A percentile compares a stretch with the other conserved stretches of the same genome.
Evolutionary conservation across 2,797 vertebrate genomes (phyloP).

Genomic region (Cynodonichthys magdalenae): DNA sequence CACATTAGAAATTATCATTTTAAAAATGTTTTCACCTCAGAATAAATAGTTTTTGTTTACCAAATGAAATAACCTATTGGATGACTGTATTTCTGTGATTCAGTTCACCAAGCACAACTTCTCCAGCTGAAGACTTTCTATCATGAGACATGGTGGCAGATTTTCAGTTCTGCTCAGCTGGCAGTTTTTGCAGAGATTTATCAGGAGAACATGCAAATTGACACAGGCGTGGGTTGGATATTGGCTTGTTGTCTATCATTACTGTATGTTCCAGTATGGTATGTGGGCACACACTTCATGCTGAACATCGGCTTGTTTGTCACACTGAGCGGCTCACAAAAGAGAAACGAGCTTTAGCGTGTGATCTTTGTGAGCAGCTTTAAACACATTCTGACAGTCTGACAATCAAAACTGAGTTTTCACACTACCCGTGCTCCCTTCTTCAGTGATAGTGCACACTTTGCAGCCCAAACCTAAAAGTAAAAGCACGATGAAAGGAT

Average conservation of each 20-base stretch:
- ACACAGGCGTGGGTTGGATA: conserved; percentile 20
- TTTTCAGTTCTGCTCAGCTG: conserved; percentile 12
- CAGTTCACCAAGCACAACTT: conserved; percentile 26
- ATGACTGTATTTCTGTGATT: conserved; percentile 11
- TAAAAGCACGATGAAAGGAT: too few species aligned
- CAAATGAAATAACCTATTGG: too few species aligned
- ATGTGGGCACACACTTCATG: not conserved
- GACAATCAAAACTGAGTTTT: not conserved
- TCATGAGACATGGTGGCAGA: not conserved
- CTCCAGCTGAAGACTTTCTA: too few species aligned
- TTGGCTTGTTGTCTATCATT: conserved; percentile 9
- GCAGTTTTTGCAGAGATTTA: not conserved
- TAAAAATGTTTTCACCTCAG: too few species aligned
- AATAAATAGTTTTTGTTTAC: too few species aligned
- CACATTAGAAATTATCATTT: too few species aligned
- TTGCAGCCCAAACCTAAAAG: too few species aligned
- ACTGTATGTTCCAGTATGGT: conserved; percentile 7
- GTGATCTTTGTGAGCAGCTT: too few species aligned
- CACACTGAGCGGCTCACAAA: not conserved
- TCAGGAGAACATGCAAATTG: conserved; percentile 26
- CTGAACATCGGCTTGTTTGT: conserved; percentile 7
- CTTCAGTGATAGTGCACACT: too few species aligned
- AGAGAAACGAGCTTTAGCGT: too few species aligned
- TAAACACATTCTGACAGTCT: not conserved
- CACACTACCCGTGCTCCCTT: not conserved